Evolutionary conservation across 2,113 vertebrate species (phyloP), one percentile per base, ranked within the genome.

Genomic region (Poicephalus gulielmi): DNA sequence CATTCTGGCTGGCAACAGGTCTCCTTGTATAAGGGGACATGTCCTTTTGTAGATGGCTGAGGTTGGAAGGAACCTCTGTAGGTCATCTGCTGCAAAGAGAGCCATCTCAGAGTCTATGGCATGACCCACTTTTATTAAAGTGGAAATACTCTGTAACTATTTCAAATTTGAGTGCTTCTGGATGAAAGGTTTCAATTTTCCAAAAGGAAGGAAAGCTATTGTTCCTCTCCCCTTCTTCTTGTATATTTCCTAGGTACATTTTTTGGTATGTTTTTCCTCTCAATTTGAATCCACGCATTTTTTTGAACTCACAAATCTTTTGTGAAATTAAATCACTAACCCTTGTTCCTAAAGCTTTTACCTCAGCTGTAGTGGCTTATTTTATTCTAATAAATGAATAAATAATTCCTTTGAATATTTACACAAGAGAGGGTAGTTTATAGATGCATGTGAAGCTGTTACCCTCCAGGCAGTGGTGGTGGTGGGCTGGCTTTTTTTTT

Each of bases 181-280:
- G 30, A 64, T 83, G 25, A 82, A 92, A 79, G n/a, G 50, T 53
- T 93, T 88, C 35, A 50, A 46, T 86, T 83, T 90, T 71, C 67
- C 60, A n/a, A 88, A 86, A 71, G 9, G 25, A 75, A 70, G 7
- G 24, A 64, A 17, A 82, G 16, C 3, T 90, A 57, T 50, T 84
- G 3, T 9, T 93, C n/a, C 41, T 62, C 17, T 70, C 14, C 25
- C 6, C 10, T 10, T 83, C n/a, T 71, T 68, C 19, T 53, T 75
- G 5, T 28, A 46, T 25, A 7, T 18, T 60, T 71, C 28, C 6
- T 31, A 59, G 5, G 13, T 18, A 37, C 3, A 13, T n/a, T 53
- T 57, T 62, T 76, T 78, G 7, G 1, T 50, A 23, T 27, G 14
- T 30, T 86, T 92, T 68, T 59, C 12, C 13, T 75, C 20, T 88